Evolutionary conservation across 2,888 invertebrate species (phyloP).

Genomic region (Lamproptera curius): DNA sequence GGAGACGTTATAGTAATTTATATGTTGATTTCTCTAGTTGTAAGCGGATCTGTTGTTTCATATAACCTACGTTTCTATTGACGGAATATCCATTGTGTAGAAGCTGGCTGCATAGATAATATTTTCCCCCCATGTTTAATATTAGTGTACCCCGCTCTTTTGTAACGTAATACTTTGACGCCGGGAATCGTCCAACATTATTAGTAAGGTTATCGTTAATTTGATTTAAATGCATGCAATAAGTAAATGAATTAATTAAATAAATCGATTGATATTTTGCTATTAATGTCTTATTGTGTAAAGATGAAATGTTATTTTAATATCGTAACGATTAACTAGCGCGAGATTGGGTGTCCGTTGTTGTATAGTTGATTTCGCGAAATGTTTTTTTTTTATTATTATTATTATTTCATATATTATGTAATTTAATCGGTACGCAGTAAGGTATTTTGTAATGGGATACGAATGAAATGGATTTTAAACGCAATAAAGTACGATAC

Average conservation of each 20-base stretch:
- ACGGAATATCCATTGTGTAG: constrained; percentile 8
- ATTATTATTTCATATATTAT: too few relatives aligned
- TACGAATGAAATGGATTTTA: constrained; percentile 22
- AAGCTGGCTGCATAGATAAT: constrained; percentile 23
- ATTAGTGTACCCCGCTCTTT: constrained; percentile 11
- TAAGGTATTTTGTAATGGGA: constrained; percentile 27
- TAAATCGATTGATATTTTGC: constrained; percentile 68
- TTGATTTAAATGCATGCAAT: constrained; percentile 70
- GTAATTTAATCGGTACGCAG: constrained; percentile 56
- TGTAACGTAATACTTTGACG: constrained; percentile 27
- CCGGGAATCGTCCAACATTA: constrained; percentile 58
- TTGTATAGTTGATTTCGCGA: constrained; percentile 54
- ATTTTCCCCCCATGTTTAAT: constrained; percentile 28
- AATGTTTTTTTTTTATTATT: too few relatives aligned
- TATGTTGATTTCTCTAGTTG: constrained; percentile 73
- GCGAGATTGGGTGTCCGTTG: constrained; percentile 54
- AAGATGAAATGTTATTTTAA: constrained; percentile 51
- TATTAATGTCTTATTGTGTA: constrained; percentile 51
- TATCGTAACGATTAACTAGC: constrained; percentile 53
- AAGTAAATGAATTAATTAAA: too few relatives aligned
- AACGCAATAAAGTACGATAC: constrained; percentile 49
- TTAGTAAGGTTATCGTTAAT: constrained; percentile 65
- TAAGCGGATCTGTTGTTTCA: constrained; percentile 68
- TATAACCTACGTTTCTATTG: constrained; percentile 23
- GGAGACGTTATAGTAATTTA: constrained; percentile 74